Evolutionary conservation across 1,140 invertebrate species (phyloP).

Genomic region (Metopolophium dirhodum): DNA sequence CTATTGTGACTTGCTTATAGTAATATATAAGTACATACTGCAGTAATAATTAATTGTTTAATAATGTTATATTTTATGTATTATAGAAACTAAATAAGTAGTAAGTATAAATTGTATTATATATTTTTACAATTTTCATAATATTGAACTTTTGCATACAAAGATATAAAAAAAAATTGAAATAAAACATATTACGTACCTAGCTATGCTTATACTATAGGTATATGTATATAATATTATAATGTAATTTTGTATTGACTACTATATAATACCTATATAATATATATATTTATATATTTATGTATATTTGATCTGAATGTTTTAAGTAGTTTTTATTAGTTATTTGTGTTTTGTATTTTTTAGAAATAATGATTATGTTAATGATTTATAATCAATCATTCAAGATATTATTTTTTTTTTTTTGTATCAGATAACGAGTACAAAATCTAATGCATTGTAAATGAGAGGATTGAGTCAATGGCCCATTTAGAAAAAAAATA

Average conservation of each 20-base stretch:
- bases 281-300: background rate
- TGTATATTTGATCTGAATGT: background rate
- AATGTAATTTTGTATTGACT: background rate
- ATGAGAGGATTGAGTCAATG: slow-evolving; percentile 24
- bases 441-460: slow-evolving; percentile 23
- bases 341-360: background rate
- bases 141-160: no score
- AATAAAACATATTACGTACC: no score
- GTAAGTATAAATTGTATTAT: no score
- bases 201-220: no score
- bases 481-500: background rate
- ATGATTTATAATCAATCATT: slow-evolving; percentile 30
- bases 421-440: background rate
- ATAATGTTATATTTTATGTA: no score
- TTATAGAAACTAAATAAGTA: no score
- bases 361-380: background rate
- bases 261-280: no score
- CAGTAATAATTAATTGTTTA: no score
- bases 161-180: no score
- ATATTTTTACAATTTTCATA: no score
- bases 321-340: background rate
- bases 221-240: background rate
- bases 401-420: background rate
- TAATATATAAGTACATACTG: no score
- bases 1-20: no score